Evolutionary conservation across 2,888 invertebrate species (phyloP).

Genomic region (Drosophila pseudotalamancana): DNA sequence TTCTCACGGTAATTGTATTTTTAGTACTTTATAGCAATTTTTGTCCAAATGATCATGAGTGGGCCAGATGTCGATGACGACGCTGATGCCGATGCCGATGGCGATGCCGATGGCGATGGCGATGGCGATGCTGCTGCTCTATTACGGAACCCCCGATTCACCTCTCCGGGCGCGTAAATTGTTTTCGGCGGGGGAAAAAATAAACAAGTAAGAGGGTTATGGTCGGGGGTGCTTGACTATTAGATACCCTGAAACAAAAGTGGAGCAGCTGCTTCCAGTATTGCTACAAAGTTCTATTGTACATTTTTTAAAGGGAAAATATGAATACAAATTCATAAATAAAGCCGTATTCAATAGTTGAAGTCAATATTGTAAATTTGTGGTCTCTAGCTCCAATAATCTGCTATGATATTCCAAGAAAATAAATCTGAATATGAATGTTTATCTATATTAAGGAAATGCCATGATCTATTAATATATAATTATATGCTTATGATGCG

Average conservation of each 20-base stretch:
- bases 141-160: conserved; percentile 25
- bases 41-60: conserved; percentile 75
- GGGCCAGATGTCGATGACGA: conserved; percentile 66
- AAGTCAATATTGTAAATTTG: too few species aligned
- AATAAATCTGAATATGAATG: too few species aligned
- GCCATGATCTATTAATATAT: too few species aligned
- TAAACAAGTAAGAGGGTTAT: neutral
- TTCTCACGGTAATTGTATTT: conserved; percentile 82
- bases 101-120: conserved; percentile 26
- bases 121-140: conserved; percentile 13
- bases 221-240: neutral
- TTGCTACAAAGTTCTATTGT: too few species aligned
- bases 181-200: conserved; percentile 50
- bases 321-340: too few species aligned
- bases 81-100: conserved; percentile 49
- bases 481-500: too few species aligned
- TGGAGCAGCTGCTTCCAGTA: too few species aligned
- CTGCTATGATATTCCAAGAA: too few species aligned
- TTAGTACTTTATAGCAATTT: conserved; percentile 83
- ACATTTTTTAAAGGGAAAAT: too few species aligned
- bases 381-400: too few species aligned
- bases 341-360: too few species aligned
- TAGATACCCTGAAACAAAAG: neutral
- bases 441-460: too few species aligned
- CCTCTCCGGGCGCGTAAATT: conserved; percentile 56